phyloP scores from a whole-genome alignment of 2,888 invertebrate genomes.

The Pyrochroa serraticornis region DNA sequence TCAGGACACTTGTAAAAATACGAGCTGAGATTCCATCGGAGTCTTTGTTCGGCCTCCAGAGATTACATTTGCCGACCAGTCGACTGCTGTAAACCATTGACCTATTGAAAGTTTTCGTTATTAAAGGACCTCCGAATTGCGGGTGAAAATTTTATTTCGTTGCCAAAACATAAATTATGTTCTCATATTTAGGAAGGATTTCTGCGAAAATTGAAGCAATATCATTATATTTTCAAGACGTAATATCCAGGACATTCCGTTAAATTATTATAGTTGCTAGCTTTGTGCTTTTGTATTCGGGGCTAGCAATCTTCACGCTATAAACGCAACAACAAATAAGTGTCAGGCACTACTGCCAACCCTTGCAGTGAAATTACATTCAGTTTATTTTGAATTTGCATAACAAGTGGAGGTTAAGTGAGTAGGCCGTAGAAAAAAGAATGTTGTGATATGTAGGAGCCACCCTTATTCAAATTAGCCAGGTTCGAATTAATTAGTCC shows the following conservation, averaged over 20 bases:
- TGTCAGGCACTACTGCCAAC: constrained; percentile 36
- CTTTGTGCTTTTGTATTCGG: constrained; percentile 35
- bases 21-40: constrained; percentile 39
- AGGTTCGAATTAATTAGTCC: constrained; percentile 21
- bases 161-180: neutral
- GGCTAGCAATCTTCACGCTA: constrained; percentile 38
- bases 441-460: constrained; percentile 2
- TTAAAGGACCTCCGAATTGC: constrained; percentile 7
- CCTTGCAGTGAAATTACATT: constrained; percentile 38
- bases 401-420: constrained; percentile 29
- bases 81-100: constrained; percentile 16
- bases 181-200: too few species aligned
- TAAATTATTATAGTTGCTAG: constrained; percentile 40
- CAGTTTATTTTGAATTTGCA: constrained; percentile 40
- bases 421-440: too few species aligned
- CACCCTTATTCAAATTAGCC: constrained; percentile 11
- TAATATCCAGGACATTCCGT: constrained; percentile 35
- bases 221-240: constrained; percentile 34
- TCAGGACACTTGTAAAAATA: constrained; percentile 43
- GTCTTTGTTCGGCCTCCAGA: constrained; percentile 36
- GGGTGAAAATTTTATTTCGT: neutral
- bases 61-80: constrained; percentile 21
- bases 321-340: constrained; percentile 44
- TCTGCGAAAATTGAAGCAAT: constrained; percentile 3
- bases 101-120: too few species aligned